Evolutionary conservation across 1,140 invertebrate species (phyloP), one percentile per base, ranked within the genome.

Genomic region (Pomacea maculata): DNA sequence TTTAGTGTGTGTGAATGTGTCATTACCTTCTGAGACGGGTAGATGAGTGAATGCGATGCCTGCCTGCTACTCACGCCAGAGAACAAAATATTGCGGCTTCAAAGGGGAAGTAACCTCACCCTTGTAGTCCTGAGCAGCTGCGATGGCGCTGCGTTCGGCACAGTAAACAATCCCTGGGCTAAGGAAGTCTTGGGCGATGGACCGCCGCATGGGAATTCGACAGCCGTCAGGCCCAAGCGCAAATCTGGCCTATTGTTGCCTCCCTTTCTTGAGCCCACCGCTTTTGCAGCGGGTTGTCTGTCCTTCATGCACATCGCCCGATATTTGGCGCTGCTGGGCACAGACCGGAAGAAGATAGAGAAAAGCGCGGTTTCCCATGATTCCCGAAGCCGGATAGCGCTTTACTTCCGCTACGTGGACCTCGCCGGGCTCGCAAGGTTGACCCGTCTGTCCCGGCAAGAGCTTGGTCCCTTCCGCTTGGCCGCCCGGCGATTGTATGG

Each of bases 401-500:
- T 70, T 7, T 5, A 12, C 21, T n/a, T 1, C 14, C n/a, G 21
- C 12, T n/a, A 10, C 67, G 29, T 4, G 3, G n/a, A 70, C n/a
- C 11, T 2, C 29, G 34, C 29, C 67, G 67, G 11, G 21, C 11
- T 11, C 29, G 34, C 29, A 12, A 21, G 11, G 21, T 17, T 34
- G n/a, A 70, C 67, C 67, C 21, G 67, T 21, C 67, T 70, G 67
- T 34, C 29, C 21, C 67, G 11, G 21, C 67, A n/a, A 70, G 67
- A 70, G 11, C 11, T 25, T 11, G 11, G 21, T 45, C 52, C 52
- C 52, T 52, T 78, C 64, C 73, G 64, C 73, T n/a, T 73, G 61
- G 55, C 73, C 73, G 64, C 55, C 12, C 64, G 34, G 55, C 55
- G 19, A 81, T 81, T 81, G 80, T 77, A 76, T 76, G 61, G 21